Evolutionary conservation across 2,797 vertebrate species (phyloP).

Genomic region (Percopsis omiscomaycus): DNA sequence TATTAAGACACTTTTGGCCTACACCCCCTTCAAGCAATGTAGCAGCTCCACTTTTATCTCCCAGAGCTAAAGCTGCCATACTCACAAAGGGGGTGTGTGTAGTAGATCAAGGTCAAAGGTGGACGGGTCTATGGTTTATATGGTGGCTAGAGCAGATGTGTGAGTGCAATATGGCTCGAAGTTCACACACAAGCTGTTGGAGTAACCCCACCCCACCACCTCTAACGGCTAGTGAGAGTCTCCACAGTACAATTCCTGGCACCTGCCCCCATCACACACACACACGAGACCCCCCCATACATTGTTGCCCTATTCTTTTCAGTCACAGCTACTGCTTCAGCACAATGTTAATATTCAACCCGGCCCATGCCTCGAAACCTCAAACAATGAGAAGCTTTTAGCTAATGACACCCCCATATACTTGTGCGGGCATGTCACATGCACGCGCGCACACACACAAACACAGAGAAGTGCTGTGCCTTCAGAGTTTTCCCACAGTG

Average conservation of each 20-base stretch:
- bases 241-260: slow-evolving; percentile 9
- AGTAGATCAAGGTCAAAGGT: slow-evolving; percentile 23
- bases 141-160: slow-evolving; percentile 17
- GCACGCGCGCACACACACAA: no score
- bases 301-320: slow-evolving; percentile 9
- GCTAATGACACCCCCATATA: slow-evolving; percentile 47
- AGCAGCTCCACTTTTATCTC: slow-evolving; percentile 4
- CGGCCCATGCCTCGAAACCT: slow-evolving; percentile 26
- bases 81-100: slow-evolving; percentile 6
- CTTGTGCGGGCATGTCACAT: not conserved
- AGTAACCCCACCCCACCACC: slow-evolving; percentile 2
- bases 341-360: slow-evolving; percentile 37
- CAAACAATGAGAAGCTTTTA: slow-evolving; percentile 66
- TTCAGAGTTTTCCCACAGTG: slow-evolving; percentile 47
- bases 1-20: slow-evolving; percentile 13
- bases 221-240: slow-evolving; percentile 12
- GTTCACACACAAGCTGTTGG: slow-evolving; percentile 11
- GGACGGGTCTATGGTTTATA: slow-evolving; percentile 25
- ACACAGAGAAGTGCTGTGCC: slow-evolving; percentile 17
- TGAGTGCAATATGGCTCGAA: slow-evolving; percentile 18
- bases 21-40: slow-evolving; percentile 1
- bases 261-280: slow-evolving; percentile 31
- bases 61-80: not conserved
- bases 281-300: not conserved
- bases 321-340: slow-evolving; percentile 3